Evolutionary conservation across 1,140 invertebrate species (phyloP).

Genomic region (Semibalanus balanoides): DNA sequence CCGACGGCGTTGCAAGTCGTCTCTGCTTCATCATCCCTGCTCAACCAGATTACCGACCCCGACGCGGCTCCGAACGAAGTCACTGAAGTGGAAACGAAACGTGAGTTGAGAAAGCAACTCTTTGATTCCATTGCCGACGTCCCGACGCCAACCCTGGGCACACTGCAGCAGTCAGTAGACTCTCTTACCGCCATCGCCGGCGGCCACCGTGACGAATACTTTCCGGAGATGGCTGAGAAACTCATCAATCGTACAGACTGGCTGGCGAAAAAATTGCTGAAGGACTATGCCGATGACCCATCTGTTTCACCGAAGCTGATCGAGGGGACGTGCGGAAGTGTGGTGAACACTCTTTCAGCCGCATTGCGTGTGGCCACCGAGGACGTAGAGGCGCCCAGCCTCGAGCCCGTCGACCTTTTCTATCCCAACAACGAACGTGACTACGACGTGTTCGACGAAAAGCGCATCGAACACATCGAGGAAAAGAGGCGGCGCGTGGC

Average conservation of each 20-base stretch:
- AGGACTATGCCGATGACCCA: not conserved
- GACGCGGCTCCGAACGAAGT: not conserved
- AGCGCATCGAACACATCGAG: not conserved
- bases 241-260: not conserved
- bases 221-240: not conserved
- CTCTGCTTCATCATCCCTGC: not conserved
- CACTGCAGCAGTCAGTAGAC: not conserved
- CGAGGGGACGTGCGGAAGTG: not conserved
- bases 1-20: not conserved
- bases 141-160: not conserved
- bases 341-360: not conserved
- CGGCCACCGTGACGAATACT: not conserved
- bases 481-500: not conserved
- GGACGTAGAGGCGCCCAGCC: not conserved
- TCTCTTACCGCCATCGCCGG: not conserved
- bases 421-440: not conserved
- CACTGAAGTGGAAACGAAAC: not conserved
- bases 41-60: not conserved
- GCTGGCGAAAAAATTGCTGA: not conserved
- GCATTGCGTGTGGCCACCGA: not conserved
- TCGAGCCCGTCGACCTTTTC: not conserved
- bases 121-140: not conserved
- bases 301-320: not conserved
- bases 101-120: not conserved
- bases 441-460: not conserved